Base-by-base conservation (phyloP, 2,888 invertebrate species). In the Drosophila falleni region DNA sequence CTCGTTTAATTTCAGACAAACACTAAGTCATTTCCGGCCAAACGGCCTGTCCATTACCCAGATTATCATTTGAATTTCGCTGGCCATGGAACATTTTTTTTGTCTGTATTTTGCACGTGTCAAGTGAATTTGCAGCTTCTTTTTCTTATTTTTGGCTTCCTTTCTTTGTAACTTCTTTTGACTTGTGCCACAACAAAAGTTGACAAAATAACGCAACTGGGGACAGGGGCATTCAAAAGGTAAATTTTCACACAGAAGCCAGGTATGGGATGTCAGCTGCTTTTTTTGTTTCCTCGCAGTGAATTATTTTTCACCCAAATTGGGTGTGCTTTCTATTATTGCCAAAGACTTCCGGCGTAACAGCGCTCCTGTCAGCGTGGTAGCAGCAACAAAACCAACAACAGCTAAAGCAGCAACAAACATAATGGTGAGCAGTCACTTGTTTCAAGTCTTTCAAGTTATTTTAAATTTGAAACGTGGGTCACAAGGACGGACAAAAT, bases 281-380 rank as follows among this genome's bases (percentile, higher is more conserved):
- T 72, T 71, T 59, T 59, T 59, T 44, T 69, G 73, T 66, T 66
- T 66, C 61, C 44, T 71, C 67, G 66, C 83, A 83, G 75, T 83
- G 78, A 84, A 88, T 86, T 84, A 80, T 88, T 84, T 74, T 63
- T 66, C 65, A 78, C 67, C 70, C 71, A 84, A 88, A 88, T 84
- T 84, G 81, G 89, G 84, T 86, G 89, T 88, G 89, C 78, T 84
- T 83, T 86, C 87, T 83, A 88, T 83, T 83, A 88, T 83, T 88
- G 89, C 89, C 87, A 78, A 80, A 71, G 83, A 86, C 87, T 88
- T 83, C 83, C 87, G 83, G 87, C 83, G 62, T 88, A 82, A 68
- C 80, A 77, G 78, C 78, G 46, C 59, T 49, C 4, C 82, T 81
- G 82, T 70, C 88, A 71, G 62, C 56, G 6, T 29, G 41, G n/a